Base-by-base conservation (phyloP, 2,113 vertebrate genomes). In the Poecile atricapillus region DNA sequence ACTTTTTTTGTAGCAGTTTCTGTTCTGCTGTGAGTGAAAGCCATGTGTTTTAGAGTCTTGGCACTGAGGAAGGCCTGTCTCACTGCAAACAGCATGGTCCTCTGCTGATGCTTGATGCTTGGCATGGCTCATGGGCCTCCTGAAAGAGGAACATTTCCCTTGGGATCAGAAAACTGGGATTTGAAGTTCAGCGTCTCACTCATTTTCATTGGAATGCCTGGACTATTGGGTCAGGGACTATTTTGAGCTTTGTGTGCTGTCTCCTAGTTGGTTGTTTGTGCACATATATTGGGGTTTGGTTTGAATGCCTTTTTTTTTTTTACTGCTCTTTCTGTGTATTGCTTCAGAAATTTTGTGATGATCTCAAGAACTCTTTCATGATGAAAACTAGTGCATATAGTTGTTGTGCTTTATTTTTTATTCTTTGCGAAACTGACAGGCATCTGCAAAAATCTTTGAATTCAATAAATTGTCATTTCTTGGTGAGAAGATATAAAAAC, bases 1-100 rank as follows among this genome's bases (percentile, higher is more conserved):
- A 55, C 21, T 64, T 69, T 5, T 5, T 23, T 0, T 0, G 0
- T 37, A 63, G 56, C 44, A 39, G 4, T 83, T 80, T 74, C 28
- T 62, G 6, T 76, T 62, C 64, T 70, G 50, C 28, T 81, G 1
- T 1, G 6, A 33, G 27, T 43, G 46, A 58, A 83, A 41, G 41
- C 1, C 2, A 2, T 44, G 2, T 56, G n/a, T 49, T 76, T 81
- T 74, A 60, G 47, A 63, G 50, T 30, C 31, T 76, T 60, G 74
- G 30, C 16, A 1, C 64, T 1, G 21, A 23, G n/a, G 35, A 55
- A 39, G 39, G 9, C 33, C 47, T 50, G 37, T 70, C 46, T 17
- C 28, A 11, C 27, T 1, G 4, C 2, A 9, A 27, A 16, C 8
- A 49, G 3, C 4, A 2, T 20, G 31, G 41, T 86, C 37, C 67